These are phyloP conservation scores for Agrochola circellaris DNA, from an alignment of 2,888 invertebrate genomes.

Conservation along the genomic window DNA sequence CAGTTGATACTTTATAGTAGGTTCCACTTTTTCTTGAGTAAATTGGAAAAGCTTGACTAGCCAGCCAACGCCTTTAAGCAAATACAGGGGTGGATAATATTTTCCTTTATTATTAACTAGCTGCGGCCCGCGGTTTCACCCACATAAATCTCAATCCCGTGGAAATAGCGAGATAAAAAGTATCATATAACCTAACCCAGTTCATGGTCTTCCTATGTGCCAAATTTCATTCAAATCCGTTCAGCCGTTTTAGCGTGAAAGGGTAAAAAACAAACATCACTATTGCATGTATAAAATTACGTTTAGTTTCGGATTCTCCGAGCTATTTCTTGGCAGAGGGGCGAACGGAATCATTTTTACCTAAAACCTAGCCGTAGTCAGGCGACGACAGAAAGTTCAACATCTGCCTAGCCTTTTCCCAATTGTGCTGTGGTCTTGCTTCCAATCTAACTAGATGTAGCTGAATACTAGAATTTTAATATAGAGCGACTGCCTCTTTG, in stretches of 20 bases:
- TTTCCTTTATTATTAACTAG: not conserved
- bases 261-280: not conserved
- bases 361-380: not conserved
- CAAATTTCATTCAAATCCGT: not conserved
- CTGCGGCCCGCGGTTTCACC: no score
- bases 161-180: no score
- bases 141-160: no score
- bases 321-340: not conserved
- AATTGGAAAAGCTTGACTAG: constrained; percentile 26
- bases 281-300: no score
- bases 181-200: no score
- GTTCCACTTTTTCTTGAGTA: constrained; percentile 48
- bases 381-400: not conserved
- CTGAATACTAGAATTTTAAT: not conserved
- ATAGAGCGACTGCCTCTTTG: not conserved
- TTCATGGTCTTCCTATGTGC: no score
- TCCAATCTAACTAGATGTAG: not conserved
- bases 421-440: not conserved
- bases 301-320: not conserved
- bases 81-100: not conserved
- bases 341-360: not conserved
- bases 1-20: constrained; percentile 6
- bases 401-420: not conserved
- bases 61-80: constrained; percentile 22
- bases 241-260: not conserved